A percentile compares a stretch with the other conserved stretches of the same genome.
These are phyloP conservation scores for Steatocranus sp. DNA, from an alignment of 2,797 vertebrate genomes.

Conservation along the genomic window DNA sequence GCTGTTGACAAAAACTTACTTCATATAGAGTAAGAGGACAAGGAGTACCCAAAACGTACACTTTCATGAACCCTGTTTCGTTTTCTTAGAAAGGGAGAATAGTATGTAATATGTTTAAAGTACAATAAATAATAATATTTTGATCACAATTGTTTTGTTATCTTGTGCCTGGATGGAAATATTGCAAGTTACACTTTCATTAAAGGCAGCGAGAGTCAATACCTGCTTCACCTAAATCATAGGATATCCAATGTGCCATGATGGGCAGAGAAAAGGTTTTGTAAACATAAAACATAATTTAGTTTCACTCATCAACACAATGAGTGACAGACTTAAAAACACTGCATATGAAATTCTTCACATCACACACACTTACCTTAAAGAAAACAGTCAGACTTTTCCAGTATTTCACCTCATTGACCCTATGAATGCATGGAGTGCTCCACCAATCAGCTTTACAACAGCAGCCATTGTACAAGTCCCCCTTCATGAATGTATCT, in stretches of 20 bases:
- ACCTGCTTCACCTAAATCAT: slow-evolving; percentile 21
- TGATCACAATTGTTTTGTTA: slow-evolving; percentile 51
- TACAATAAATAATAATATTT: slow-evolving; percentile 67
- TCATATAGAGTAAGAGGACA: slow-evolving; percentile 57
- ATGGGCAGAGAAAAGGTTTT: slow-evolving; percentile 47
- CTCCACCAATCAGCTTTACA: slow-evolving; percentile 49
- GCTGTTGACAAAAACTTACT: slow-evolving; percentile 54
- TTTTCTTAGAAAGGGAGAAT: slow-evolving; percentile 27
- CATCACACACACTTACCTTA: slow-evolving; percentile 35
- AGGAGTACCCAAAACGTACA: slow-evolving; percentile 32
- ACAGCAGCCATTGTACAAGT: slow-evolving; percentile 66
- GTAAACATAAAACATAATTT: slow-evolving; percentile 69
- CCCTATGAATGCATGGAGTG: slow-evolving; percentile 54
- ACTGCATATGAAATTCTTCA: slow-evolving; percentile 49
- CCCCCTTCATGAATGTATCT: slow-evolving; percentile 63
- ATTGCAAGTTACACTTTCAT: slow-evolving; percentile 49
- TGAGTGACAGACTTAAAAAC: slow-evolving; percentile 20
- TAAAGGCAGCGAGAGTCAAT: slow-evolving; percentile 60
- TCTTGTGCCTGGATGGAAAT: slow-evolving; percentile 42
- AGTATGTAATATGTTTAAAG: slow-evolving; percentile 48
- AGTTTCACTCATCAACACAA: slow-evolving; percentile 49
- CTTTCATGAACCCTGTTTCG: slow-evolving; percentile 35
- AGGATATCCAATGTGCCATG: slow-evolving; percentile 2
- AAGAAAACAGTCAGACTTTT: slow-evolving; percentile 30
- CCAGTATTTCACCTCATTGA: slow-evolving; percentile 62